Conservation (phyloP, 2,888 invertebrate genomes). For the Erynnis tages region DNA sequence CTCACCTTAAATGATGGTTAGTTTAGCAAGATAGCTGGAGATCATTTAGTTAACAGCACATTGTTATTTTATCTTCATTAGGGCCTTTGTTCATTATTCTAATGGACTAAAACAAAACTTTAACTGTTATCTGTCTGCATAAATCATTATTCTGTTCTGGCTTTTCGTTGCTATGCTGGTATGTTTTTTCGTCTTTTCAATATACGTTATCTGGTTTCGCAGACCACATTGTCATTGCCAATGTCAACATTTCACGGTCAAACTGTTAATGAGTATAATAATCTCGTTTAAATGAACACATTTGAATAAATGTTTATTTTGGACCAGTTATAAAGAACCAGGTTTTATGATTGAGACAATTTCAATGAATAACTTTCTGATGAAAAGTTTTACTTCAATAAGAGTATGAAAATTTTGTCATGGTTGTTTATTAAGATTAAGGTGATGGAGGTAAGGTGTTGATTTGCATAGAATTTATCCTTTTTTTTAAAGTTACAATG, state of each 20-base stretch:
- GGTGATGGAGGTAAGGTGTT: too few relatives aligned
- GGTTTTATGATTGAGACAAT: too few relatives aligned
- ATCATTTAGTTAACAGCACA: neutral
- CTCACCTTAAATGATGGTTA: neutral
- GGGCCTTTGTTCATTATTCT: neutral
- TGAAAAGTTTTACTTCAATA: too few relatives aligned
- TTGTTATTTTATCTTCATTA: neutral
- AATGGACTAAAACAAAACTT: too few relatives aligned
- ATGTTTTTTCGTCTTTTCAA: neutral
- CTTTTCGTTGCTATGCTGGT: neutral
- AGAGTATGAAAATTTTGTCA: too few relatives aligned
- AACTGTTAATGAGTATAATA: constrained; percentile 35
- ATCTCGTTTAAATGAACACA: constrained; percentile 20
- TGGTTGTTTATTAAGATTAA: too few relatives aligned
- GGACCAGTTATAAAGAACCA: too few relatives aligned
- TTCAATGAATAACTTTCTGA: too few relatives aligned
- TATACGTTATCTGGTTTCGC: constrained; percentile 33
- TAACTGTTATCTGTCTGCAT: neutral
- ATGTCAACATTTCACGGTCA: constrained; percentile 55
- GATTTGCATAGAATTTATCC: too few relatives aligned
- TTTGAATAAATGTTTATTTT: neutral
- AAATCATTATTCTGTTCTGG: neutral
- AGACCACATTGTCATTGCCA: constrained; percentile 44
- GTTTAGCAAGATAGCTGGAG: neutral
- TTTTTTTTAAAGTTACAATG: too few relatives aligned